phyloP scores from a whole-genome alignment of 2,797 vertebrate species.

The Potorous gilbertii region DNA sequence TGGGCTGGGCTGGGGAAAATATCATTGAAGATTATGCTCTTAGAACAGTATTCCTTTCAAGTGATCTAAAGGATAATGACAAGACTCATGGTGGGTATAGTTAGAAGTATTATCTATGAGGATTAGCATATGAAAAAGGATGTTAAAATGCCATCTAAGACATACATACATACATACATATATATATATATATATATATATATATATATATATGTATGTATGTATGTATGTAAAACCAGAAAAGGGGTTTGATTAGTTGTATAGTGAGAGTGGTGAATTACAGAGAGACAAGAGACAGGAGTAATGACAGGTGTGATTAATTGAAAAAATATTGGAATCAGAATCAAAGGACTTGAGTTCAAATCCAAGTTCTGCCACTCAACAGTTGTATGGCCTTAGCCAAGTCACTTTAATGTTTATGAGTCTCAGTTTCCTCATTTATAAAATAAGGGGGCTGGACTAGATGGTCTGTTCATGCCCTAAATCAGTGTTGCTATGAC shows the following conservation, averaged over 20 bases:
- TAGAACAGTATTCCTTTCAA: not conserved
- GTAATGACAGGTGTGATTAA: not conserved
- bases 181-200: too few species aligned
- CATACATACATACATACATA: too few species aligned
- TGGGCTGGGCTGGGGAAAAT: not conserved
- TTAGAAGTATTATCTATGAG: not conserved
- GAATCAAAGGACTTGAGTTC: not conserved
- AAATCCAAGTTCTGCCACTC: not conserved
- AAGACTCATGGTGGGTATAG: not conserved
- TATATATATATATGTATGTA: too few species aligned
- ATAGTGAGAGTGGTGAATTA: not conserved
- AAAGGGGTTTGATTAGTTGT: not conserved
- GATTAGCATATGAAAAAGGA: not conserved
- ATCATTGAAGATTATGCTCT: not conserved
- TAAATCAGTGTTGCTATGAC: not conserved
- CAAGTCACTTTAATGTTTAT: not conserved
- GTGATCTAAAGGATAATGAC: not conserved
- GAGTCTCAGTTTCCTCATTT: not conserved
- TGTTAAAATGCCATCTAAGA: not conserved
- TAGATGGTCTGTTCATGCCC: too few species aligned
- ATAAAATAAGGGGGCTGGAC: not conserved
- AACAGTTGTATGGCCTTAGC: not conserved
- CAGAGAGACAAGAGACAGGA: not conserved
- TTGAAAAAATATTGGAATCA: not conserved
- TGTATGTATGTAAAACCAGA: too few species aligned